Evolutionary conservation across 2,888 invertebrate genomes (phyloP), one percentile per base, ranked within the genome.

Genomic region (Drosophila ezoana): DNA sequence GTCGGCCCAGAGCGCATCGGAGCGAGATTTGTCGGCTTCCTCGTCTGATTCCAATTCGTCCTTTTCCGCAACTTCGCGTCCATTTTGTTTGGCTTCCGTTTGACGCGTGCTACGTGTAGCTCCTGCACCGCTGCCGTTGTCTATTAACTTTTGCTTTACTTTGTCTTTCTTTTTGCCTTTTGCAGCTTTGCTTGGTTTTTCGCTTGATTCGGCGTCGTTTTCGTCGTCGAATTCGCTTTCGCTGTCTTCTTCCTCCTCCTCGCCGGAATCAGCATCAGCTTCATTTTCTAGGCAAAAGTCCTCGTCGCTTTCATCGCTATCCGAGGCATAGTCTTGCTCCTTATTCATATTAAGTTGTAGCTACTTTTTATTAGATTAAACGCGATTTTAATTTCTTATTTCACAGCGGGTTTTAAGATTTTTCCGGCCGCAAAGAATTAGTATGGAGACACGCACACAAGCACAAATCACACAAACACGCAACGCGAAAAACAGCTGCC

Each of bases 1-100:
- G 91, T 94, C 95, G 28, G 96, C 96, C 97, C 97, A 97, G 13
- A 97, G 91, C 59, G 95, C 95, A 85, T 96, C 96, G 44, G 95
- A 95, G 80, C 94, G 94, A 80, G 95, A 95, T 89, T 96, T 96
- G 68, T 95, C 94, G 0, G 16, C 53, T 85, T 94, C 95, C 54
- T 94, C 94, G 51, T 94, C 91, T 0, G 91, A 90, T 5, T 87
- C 84, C 9, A 91, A 62, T 52, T 86, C 82, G 44, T 90, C 83
- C 69, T 90, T 89, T 62, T 92, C 91, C 14, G 89, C 89, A 13
- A 64, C 53, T 13, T 57, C 49, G 0, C 53, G 54, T 6, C 57
- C 75, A 40, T 72, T 82, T 37, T 63, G 13, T 32, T 68, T 23
- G 3, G 41, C 38, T 2, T 54, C 64, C 4, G 71, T 79, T 63